Evolutionary conservation across 2,113 vertebrate genomes (phyloP).

Genomic region (Eudyptes chrysolophus): DNA sequence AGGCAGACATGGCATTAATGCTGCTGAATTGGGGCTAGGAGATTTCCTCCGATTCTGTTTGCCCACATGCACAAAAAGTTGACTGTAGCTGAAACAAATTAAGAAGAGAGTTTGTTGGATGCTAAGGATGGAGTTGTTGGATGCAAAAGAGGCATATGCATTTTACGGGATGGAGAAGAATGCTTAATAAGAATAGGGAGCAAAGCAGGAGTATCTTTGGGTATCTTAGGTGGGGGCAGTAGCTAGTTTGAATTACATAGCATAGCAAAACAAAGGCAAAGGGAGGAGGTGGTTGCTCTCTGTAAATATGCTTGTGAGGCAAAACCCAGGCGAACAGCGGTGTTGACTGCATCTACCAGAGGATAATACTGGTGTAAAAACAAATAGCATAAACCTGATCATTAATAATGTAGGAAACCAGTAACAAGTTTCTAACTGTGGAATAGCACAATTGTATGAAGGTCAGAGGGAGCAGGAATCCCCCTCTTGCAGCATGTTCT

Average conservation of each 20-base stretch:
- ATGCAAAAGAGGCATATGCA: not conserved
- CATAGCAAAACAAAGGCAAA: not conserved
- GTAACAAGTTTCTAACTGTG: not conserved
- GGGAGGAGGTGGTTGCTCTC: not conserved
- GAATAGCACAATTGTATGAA: not conserved
- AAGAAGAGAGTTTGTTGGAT: not conserved
- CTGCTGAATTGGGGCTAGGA: not conserved
- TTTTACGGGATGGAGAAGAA: not conserved
- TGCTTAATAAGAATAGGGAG: not conserved
- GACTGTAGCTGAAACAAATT: not conserved
- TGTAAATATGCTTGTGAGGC: not conserved
- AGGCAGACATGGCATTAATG: not conserved
- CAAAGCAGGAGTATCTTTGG: not conserved
- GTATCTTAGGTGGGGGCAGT: not conserved
- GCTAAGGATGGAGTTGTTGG: not conserved
- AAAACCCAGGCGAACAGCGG: not conserved
- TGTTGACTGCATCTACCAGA: not conserved
- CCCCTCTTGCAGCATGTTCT: not conserved
- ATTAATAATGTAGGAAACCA: not conserved
- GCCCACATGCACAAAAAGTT: not conserved
- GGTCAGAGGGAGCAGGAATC: not conserved
- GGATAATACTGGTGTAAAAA: not conserved
- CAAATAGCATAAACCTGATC: not conserved
- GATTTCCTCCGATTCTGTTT: not conserved
- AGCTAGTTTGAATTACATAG: not conserved